phyloP scores from a whole-genome alignment of 2,888 invertebrate genomes.

The Clunio marinus region DNA sequence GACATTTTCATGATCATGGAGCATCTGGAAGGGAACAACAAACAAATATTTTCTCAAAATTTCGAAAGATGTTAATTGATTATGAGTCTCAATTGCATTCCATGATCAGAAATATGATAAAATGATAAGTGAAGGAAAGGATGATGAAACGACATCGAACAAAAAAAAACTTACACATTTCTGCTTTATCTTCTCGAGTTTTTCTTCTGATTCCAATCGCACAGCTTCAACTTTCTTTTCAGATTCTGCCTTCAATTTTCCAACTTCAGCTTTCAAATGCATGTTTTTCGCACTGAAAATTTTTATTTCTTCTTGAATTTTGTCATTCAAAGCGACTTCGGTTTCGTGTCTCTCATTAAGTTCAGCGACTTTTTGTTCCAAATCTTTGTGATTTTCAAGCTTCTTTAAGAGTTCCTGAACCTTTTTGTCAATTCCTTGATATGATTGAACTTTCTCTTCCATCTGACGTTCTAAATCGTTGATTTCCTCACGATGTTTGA shows the following conservation, averaged over 20 bases:
- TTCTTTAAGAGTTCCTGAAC: constrained; percentile 12
- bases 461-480: constrained; percentile 8
- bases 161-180: constrained; percentile 63
- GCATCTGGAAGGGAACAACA: constrained; percentile 14
- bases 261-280: constrained; percentile 43
- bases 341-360: no score
- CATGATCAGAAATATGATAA: not conserved
- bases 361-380: constrained; percentile 12
- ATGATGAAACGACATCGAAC: not conserved
- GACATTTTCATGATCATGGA: not conserved
- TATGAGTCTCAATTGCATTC: not conserved
- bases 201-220: constrained; percentile 64
- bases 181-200: constrained; percentile 73
- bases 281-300: constrained; percentile 47
- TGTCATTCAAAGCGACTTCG: no score
- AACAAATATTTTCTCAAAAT: no score
- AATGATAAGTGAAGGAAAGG: not conserved
- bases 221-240: constrained; percentile 49
- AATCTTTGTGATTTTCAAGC: not conserved
- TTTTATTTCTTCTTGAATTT: constrained; percentile 39
- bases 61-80: no score
- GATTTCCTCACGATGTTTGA: not conserved
- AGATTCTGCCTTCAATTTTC: constrained; percentile 40
- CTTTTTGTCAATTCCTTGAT: not conserved
- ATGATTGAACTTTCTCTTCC: not conserved